A percentile compares a stretch with the other conserved stretches of the same genome.
Evolutionary conservation across 2,888 invertebrate genomes (phyloP).

Genomic region (Bellardia pandia): DNA sequence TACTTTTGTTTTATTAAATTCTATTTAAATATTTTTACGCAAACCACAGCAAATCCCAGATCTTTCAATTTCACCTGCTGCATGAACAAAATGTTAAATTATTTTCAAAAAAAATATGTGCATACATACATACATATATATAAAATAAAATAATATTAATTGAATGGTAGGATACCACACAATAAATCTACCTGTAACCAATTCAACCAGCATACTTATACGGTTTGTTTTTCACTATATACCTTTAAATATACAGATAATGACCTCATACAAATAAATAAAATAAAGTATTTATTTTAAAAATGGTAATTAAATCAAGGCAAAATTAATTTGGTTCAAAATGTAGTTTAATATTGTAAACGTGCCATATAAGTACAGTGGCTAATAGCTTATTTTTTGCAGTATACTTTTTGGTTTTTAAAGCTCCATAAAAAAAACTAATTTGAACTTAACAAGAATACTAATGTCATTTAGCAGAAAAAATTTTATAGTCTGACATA

Average conservation of each 20-base stretch:
- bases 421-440: no score
- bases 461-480: no score
- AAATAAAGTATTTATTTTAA: constrained; percentile 8
- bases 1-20: no score
- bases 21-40: no score
- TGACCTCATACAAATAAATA: constrained; percentile 23
- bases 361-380: background rate
- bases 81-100: constrained; percentile 30
- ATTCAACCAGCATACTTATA: constrained; percentile 19
- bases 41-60: background rate
- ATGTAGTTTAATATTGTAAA: background rate
- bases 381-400: no score
- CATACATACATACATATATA: background rate
- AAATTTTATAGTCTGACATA: no score
- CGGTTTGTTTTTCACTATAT: constrained; percentile 32
- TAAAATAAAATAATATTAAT: constrained; percentile 54
- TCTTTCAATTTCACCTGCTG: constrained; percentile 26
- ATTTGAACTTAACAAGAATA: no score
- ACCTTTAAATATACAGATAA: constrained; percentile 54
- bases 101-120: background rate
- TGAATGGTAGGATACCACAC: constrained; percentile 59
- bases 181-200: constrained; percentile 62
- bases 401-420: no score
- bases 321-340: background rate
- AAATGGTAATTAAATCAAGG: constrained; percentile 57